Evolutionary conservation across 2,888 invertebrate species (phyloP).

Genomic region (Lepidocyrtoides sp.): DNA sequence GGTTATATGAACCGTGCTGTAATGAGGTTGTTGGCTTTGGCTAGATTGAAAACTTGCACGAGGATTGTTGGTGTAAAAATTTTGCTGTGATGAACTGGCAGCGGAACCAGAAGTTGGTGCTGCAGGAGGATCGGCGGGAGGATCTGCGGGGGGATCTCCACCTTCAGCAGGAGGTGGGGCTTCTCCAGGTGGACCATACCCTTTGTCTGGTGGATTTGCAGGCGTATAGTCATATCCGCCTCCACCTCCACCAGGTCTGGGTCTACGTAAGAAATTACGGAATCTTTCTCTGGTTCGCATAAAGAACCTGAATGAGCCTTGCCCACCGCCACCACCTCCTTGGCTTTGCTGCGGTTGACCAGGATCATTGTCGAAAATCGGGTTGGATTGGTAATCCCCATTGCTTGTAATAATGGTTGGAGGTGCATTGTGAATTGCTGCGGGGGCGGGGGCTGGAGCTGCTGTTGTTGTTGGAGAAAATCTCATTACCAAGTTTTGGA

Average conservation of each 20-base stretch:
- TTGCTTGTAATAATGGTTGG: slow-evolving; percentile 58
- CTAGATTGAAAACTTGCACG: background rate
- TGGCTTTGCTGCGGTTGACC: background rate
- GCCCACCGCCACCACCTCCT: slow-evolving; percentile 4
- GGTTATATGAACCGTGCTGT: slow-evolving; percentile 31
- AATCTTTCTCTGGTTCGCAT: slow-evolving; percentile 53
- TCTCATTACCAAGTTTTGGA: slow-evolving; percentile 61
- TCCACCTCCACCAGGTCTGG: background rate
- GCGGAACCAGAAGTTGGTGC: too few relatives aligned
- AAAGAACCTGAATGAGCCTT: slow-evolving; percentile 59
- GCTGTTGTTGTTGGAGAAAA: slow-evolving; percentile 35
- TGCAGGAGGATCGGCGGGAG: too few relatives aligned
- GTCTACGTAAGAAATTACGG: slow-evolving; percentile 48
- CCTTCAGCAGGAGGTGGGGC: slow-evolving; percentile 33
- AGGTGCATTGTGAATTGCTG: slow-evolving; percentile 64
- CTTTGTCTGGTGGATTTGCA: slow-evolving; percentile 56
- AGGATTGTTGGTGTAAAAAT: slow-evolving; percentile 29
- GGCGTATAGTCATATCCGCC: slow-evolving; percentile 51
- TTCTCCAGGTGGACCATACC: slow-evolving; percentile 27
- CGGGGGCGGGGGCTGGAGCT: slow-evolving; percentile 45
- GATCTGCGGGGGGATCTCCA: background rate
- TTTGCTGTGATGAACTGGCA: slow-evolving; percentile 12
- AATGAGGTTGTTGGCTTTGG: slow-evolving; percentile 10
- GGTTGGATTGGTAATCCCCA: slow-evolving; percentile 60
- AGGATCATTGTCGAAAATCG: slow-evolving; percentile 48